Base-by-base conservation (phyloP, 2,113 vertebrate species). In the Spea multiplicata region DNA sequence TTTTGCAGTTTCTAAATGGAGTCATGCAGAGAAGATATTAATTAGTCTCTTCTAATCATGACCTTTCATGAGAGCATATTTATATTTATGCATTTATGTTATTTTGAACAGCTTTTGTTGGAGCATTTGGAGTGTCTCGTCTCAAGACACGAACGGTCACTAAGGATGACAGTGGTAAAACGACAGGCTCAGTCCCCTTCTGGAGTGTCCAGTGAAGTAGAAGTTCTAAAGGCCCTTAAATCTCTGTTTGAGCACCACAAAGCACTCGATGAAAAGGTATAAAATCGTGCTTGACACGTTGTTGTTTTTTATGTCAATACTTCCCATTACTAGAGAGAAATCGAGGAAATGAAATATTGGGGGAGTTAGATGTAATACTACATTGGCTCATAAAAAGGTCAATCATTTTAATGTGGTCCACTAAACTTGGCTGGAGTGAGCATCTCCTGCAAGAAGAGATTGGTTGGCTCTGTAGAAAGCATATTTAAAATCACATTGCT, bases 161-260 rank as follows among this genome's bases (percentile, higher is more conserved):
- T 99, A 7, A 95, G 97, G 53, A 99, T 99, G 97, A 99, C 97
- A 0, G 97, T 99, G 89, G 97, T 99, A 44, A 99, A 99, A 84
- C 90, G 97, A 0, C 97, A 99, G 93, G 97, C 97, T 59, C 97
- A 99, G 91, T 99, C 97, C 78, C 97, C 97, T 17, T 99, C 97
- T 0, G 97, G 97, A 44, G 97, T 99, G 66, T 99, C 97, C 88
- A 99, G 97, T 49, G 97, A 99, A 86, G 97, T 99, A 0, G 97
- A 99, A 84, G 97, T 99, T 87, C 96, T 99, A 85, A 99, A 99
- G 90, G 97, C 97, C 4, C 94, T 99, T 86, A 99, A 99, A 89
- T 99, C 97, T 83, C 88, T 99, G 83, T 99, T 99, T 87, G 97
- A 99, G 86, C 97, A 99, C 88, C 97, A 99, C 88, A 99, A 99